Conservation (phyloP, 2,113 vertebrate genomes). For the Callionymus lyra region DNA sequence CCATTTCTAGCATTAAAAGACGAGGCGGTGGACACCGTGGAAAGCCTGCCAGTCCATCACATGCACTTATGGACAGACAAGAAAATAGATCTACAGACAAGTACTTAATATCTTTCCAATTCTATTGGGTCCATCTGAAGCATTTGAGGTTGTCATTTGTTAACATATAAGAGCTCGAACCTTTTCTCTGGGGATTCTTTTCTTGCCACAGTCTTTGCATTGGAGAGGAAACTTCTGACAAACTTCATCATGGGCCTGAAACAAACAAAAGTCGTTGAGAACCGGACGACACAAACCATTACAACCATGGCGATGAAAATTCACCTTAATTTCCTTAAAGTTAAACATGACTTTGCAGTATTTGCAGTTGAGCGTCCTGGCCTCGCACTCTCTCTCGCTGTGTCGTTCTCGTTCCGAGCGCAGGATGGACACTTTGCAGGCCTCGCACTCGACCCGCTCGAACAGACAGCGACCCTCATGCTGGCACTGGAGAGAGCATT, state of each 20-base stretch:
- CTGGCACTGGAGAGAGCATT: slow-evolving; percentile 38
- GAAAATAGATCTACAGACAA: too few species aligned
- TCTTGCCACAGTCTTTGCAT: slow-evolving; percentile 83
- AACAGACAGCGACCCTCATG: slow-evolving; percentile 67
- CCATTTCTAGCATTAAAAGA: too few species aligned
- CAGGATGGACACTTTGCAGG: slow-evolving; percentile 55
- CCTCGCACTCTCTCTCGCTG: slow-evolving; percentile 63
- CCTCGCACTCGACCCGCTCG: slow-evolving; percentile 53
- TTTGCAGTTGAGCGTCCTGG: slow-evolving; percentile 69
- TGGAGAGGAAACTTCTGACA: slow-evolving; percentile 80
- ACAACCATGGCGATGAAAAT: background rate
- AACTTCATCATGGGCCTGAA: slow-evolving; percentile 78
- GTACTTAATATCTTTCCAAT: background rate
- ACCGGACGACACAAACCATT: too few species aligned
- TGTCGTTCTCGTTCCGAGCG: slow-evolving; percentile 64
- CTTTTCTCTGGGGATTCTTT: slow-evolving; percentile 81
- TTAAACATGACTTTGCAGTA: slow-evolving; percentile 66
- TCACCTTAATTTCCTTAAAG: slow-evolving; percentile 64
- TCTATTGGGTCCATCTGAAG: background rate
- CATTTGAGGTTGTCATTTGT: too few species aligned
- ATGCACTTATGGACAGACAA: too few species aligned
- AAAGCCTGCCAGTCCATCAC: too few species aligned
- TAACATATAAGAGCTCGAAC: slow-evolving; percentile 40
- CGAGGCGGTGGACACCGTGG: too few species aligned
- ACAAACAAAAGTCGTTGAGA: background rate